These are phyloP conservation scores for Ptychobarbus kaznakovi DNA, from an alignment of 2,797 vertebrate species.

Conservation along the genomic window DNA sequence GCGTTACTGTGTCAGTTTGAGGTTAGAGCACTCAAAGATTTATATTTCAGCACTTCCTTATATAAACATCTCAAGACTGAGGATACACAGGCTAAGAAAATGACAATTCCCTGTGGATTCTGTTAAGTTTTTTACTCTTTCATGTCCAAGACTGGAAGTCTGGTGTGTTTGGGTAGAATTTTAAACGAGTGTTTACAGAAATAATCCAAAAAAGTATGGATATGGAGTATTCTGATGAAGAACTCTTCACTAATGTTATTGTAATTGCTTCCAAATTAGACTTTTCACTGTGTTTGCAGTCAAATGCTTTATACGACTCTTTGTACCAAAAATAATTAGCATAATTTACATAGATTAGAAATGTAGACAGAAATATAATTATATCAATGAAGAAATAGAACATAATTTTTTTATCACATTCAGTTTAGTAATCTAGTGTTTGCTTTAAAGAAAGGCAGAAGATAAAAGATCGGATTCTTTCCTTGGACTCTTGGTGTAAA, in stretches of 20 bases:
- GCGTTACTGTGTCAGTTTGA: constrained; percentile 19
- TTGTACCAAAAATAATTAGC: too few species aligned
- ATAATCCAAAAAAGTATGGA: background rate
- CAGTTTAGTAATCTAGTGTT: background rate
- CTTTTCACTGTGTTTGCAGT: background rate
- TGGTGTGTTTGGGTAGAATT: background rate
- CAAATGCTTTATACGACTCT: background rate
- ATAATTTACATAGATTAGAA: too few species aligned
- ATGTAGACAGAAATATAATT: too few species aligned
- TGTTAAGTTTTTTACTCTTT: background rate
- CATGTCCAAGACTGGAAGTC: background rate
- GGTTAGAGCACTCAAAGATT: constrained; percentile 5
- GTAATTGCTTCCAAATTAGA: background rate
- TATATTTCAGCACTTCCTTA: constrained; percentile 25
- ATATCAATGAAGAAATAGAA: background rate
- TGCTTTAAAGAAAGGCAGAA: constrained; percentile 15
- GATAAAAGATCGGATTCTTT: background rate
- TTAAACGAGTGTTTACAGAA: background rate
- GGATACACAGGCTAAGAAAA: background rate
- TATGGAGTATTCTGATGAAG: background rate
- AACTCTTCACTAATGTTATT: background rate
- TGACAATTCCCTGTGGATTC: background rate
- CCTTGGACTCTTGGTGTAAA: background rate
- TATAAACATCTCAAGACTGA: constrained; percentile 21
- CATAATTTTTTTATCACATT: background rate